Base-by-base conservation (phyloP, 2,797 vertebrate genomes). In the Anomalospiza imberbis region DNA sequence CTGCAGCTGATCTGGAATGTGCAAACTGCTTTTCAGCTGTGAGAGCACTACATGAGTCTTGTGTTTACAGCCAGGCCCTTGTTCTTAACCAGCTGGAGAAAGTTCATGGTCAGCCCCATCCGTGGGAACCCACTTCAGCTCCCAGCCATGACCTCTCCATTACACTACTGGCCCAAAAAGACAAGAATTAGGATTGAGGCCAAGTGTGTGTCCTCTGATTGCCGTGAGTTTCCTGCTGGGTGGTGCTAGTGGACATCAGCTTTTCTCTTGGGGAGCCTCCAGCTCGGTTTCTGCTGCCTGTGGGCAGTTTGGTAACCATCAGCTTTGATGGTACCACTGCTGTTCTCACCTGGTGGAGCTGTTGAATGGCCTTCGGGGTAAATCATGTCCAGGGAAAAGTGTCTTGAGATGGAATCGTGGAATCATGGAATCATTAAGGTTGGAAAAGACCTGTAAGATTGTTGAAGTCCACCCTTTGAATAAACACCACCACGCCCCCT, bases 181-280 rank as follows among this genome's bases (percentile, higher is more conserved):
- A 17, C 10, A 47, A 68, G 50, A 42, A 81, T 29, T 3, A 29
- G 7, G 42, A n/a, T 28, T 0, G 6, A 70, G 38, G 32, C 8
- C n/a, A 26, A 53, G 12, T 0, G 0, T 75, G 28, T 29, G 17
- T 50, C 20, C 25, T 34, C 22, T 82, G 34, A 10, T 2, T 53
- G 21, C 20, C 20, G 3, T 40, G 45, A 8, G 12, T 87, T 75
- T 71, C 57, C 54, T 55, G 13, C 14, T 44, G 24, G 3, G 7
- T 54, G 29, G 7, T 60, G 26, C 12, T 62, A 55, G n/a, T 62
- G 40, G 32, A 16, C 10, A 14, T 48, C 32, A 31, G 17, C 24
- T 83, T 77, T 89, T 47, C 19, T 62, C 18, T 31, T 12, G 6
- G 10, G 17, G 12, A 63, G 10, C 3, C 45, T 32, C 20, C 17